These are phyloP conservation scores for Gymnoscopelus braueri DNA, from an alignment of 2,797 vertebrate genomes.

Conservation along the genomic window DNA sequence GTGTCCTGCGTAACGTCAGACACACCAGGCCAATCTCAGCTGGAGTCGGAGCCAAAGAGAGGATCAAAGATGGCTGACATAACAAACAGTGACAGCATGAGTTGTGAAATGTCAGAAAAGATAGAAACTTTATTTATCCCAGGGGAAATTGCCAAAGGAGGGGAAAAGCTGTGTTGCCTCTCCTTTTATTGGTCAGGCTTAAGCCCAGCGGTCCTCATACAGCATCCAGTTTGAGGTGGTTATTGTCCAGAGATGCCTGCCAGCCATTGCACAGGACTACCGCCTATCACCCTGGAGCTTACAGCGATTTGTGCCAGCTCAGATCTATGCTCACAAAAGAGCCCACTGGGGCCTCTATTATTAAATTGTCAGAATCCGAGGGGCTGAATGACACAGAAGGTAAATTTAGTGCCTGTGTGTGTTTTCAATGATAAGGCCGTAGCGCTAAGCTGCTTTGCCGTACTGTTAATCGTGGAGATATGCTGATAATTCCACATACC, in stretches of 20 bases:
- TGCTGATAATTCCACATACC: conserved; percentile 54
- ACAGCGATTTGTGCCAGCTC: conserved; percentile 1
- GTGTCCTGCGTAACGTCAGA: conserved; percentile 72
- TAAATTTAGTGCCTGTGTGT: conserved; percentile 58
- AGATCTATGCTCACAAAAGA: conserved; percentile 31
- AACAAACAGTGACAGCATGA: conserved; percentile 54
- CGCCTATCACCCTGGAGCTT: conserved; percentile 2
- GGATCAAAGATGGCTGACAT: conserved; percentile 63
- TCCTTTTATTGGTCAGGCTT: conserved; percentile 25
- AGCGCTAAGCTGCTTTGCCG: conserved; percentile 50
- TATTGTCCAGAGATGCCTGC: not conserved
- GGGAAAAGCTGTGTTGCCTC: conserved; percentile 30
- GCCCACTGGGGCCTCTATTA: conserved; percentile 46
- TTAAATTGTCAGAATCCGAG: conserved; percentile 49
- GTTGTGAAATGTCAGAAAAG: conserved; percentile 39
- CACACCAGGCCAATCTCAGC: conserved; percentile 63
- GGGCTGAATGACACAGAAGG: conserved; percentile 48
- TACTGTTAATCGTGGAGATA: conserved; percentile 53
- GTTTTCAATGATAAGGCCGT: conserved; percentile 67
- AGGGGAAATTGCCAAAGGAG: not conserved
- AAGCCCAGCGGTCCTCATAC: no score
- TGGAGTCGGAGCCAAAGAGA: conserved; percentile 56
- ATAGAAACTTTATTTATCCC: no score
- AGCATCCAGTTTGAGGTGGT: conserved; percentile 5
- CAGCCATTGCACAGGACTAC: conserved; percentile 12